Conservation (phyloP, 2,888 invertebrate species). For the Plutella xylostella region DNA sequence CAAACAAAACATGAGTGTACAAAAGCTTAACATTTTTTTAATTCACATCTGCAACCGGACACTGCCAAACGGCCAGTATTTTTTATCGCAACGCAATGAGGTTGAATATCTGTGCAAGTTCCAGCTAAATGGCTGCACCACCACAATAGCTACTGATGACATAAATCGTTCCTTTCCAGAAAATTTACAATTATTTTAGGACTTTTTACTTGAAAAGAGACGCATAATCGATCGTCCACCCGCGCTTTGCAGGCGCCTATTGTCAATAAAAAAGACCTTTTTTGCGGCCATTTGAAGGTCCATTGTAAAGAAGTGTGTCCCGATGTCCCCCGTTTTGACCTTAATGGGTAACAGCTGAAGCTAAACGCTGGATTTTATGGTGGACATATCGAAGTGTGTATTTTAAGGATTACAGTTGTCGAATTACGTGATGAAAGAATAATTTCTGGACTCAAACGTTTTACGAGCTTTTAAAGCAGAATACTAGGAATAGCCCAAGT, state of each 20-base stretch:
- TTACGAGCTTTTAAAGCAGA: too few species aligned
- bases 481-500: too few species aligned
- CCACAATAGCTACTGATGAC: conserved; percentile 58
- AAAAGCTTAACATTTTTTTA: conserved; percentile 29
- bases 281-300: conserved; percentile 61
- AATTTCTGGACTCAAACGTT: too few species aligned
- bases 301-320: conserved; percentile 56
- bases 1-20: conserved; percentile 22
- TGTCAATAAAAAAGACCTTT: conserved; percentile 57
- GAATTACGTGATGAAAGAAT: too few species aligned
- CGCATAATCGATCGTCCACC: conserved; percentile 62
- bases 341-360: conserved; percentile 56
- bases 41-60: conserved; percentile 59
- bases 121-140: conserved; percentile 15
- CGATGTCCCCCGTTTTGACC: conserved; percentile 48
- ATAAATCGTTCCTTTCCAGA: conserved; percentile 56
- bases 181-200: conserved; percentile 62
- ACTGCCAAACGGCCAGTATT: conserved; percentile 26
- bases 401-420: too few species aligned
- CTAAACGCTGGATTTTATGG: too few species aligned
- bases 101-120: conserved; percentile 6
- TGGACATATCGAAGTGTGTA: too few species aligned
- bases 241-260: conserved; percentile 48
- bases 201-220: conserved; percentile 35
- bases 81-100: not conserved